Evolutionary conservation across 2,113 vertebrate genomes (phyloP).

Genomic region (Tamias sibiricus): DNA sequence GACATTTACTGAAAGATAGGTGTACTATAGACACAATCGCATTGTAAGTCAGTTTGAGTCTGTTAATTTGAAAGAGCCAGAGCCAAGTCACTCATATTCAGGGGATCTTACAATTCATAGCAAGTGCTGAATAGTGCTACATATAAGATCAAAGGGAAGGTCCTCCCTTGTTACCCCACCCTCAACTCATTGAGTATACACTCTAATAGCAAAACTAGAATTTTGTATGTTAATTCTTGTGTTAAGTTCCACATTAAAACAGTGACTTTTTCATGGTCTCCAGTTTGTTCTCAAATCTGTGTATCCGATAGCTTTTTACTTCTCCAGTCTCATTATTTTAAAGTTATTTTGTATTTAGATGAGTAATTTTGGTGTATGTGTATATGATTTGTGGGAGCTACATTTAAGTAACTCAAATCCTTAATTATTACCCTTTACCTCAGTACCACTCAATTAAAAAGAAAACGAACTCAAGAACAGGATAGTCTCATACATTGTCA

Average conservation of each 20-base stretch:
- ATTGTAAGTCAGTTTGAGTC: neutral
- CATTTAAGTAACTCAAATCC: neutral
- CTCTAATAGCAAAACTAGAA: neutral
- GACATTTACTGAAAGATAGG: neutral
- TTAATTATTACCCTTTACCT: neutral
- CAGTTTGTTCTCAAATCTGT: neutral
- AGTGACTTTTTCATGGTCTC: neutral
- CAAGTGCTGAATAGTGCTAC: neutral
- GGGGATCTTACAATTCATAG: neutral
- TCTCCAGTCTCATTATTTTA: neutral
- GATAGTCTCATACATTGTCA: neutral
- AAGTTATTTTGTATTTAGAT: neutral
- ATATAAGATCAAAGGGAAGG: neutral
- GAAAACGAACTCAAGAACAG: neutral
- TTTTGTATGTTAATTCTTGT: neutral
- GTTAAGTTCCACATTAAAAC: conserved; percentile 8
- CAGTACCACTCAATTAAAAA: neutral
- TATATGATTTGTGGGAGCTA: neutral
- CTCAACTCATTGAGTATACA: neutral
- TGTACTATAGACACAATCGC: neutral
- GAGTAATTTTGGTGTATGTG: neutral
- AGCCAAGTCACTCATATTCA: neutral
- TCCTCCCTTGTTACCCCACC: neutral
- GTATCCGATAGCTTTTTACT: neutral
- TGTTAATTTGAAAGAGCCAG: neutral